Evolutionary conservation across 2,888 invertebrate genomes (phyloP), one percentile per base, ranked within the genome.

Genomic region (Dryomyza anilis): DNA sequence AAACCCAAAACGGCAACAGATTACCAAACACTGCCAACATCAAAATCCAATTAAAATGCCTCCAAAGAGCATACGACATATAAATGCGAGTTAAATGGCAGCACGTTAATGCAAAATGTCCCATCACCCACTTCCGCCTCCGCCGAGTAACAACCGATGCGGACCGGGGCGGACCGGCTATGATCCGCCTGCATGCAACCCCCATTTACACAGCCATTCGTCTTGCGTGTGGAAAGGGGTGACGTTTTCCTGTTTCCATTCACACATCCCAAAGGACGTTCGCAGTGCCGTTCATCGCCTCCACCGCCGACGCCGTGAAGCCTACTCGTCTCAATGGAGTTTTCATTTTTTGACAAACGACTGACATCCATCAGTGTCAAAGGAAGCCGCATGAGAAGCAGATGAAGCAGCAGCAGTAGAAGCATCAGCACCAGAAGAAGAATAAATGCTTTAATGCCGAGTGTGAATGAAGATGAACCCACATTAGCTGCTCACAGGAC

Each of bases 321-420:
- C 50, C 23, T 43, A 43, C 16, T 43, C 25, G 16, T 55, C 21
- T 33, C n/a, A 12, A 12, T 46, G 43, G 56, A 43, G 43, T 30
- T 71, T 74, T 75, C 48, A 36, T 70, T 75, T 76, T 78, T 77
- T 79, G 79, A 79, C 79, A 79, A 79, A 79, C 76, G 78, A 77
- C 78, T 78, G 78, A 79, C 78, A 78, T 78, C 76, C 78, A 78
- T 78, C 78, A 79, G 76, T 77, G 78, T 79, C 79, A 78, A 71
- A 59, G 67, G 19, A 43, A 21, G 52, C 23, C 16, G 50, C 29
- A 27, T 29, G 69, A 59, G 69, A 43, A 25, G 46, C 45, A 3
- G 19, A n/a, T 2, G 45, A 2, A 19, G 45, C 16, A 19, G 19
- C 8, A 43, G n/a, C 8, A 43, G 45, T 3, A 25, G 50, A 3